Conservation (phyloP, 1,140 invertebrate genomes). For the Manduca sexta region DNA sequence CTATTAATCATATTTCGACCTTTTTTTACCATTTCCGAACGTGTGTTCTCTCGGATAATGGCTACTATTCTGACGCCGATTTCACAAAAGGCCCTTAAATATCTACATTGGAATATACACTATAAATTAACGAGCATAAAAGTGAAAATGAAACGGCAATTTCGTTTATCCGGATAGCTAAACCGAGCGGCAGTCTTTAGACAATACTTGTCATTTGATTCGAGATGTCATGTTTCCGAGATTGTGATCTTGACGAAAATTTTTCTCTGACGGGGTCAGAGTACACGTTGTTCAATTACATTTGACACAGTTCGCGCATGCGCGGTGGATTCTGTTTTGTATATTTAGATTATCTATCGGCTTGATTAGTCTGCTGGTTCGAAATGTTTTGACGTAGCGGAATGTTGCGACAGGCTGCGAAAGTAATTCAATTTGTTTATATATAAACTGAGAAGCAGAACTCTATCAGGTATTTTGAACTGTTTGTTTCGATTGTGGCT, state of each 20-base stretch:
- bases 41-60: conserved; percentile 61
- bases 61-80: conserved; percentile 60
- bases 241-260: conserved; percentile 65
- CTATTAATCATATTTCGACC: conserved; percentile 70
- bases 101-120: conserved; percentile 7
- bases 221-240: conserved; percentile 58
- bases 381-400: conserved; percentile 20
- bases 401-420: not conserved
- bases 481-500: no score
- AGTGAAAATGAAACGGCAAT: not conserved
- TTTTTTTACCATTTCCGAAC: conserved; percentile 67
- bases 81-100: conserved; percentile 21
- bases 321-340: conserved; percentile 21
- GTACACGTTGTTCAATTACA: conserved; percentile 59
- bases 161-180: not conserved
- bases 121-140: conserved; percentile 11
- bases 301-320: conserved; percentile 46
- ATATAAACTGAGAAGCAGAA: no score
- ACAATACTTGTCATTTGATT: conserved; percentile 66
- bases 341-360: conserved; percentile 43
- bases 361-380: conserved; percentile 31
- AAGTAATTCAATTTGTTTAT: no score
- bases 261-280: conserved; percentile 63
- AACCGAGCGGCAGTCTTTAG: conserved; percentile 39
- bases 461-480: no score